Percentiles rank a stretch among this genome's conserved stretches.
These are phyloP conservation scores for Chrysina gloriosa DNA, from an alignment of 2,888 invertebrate genomes.

Conservation along the genomic window DNA sequence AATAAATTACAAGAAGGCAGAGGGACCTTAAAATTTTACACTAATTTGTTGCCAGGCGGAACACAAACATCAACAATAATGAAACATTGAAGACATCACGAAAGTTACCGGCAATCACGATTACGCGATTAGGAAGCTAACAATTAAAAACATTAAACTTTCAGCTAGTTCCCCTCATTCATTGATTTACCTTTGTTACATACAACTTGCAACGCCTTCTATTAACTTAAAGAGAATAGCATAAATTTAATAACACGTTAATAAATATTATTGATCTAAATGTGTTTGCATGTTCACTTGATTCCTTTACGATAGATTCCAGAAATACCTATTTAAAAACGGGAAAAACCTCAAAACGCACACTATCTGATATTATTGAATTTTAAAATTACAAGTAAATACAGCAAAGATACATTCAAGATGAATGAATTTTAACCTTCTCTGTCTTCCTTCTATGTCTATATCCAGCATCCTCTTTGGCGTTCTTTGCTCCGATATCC, in stretches of 20 bases:
- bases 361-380: too few species aligned
- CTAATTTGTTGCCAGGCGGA: constrained; percentile 27
- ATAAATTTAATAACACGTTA: not conserved
- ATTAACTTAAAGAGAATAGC: not conserved
- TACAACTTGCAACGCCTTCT: not conserved
- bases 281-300: too few species aligned
- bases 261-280: too few species aligned
- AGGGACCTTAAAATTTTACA: constrained; percentile 35
- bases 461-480: too few species aligned
- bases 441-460: too few species aligned
- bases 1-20: constrained; percentile 31
- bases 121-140: constrained; percentile 28
- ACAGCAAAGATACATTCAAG: too few species aligned
- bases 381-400: too few species aligned
- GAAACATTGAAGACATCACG: constrained; percentile 26
- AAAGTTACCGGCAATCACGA: constrained; percentile 26
- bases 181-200: constrained; percentile 18
- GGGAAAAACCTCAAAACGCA: too few species aligned
- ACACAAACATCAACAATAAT: constrained; percentile 26
- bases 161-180: not conserved
- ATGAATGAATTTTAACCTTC: too few species aligned
- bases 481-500: too few species aligned
- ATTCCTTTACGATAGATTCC: too few species aligned
- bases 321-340: too few species aligned
- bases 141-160: constrained; percentile 33